Percentiles rank a stretch among this genome's conserved stretches.
Conservation (phyloP, 2,113 vertebrate species). For the Typhlomys cinereus region DNA sequence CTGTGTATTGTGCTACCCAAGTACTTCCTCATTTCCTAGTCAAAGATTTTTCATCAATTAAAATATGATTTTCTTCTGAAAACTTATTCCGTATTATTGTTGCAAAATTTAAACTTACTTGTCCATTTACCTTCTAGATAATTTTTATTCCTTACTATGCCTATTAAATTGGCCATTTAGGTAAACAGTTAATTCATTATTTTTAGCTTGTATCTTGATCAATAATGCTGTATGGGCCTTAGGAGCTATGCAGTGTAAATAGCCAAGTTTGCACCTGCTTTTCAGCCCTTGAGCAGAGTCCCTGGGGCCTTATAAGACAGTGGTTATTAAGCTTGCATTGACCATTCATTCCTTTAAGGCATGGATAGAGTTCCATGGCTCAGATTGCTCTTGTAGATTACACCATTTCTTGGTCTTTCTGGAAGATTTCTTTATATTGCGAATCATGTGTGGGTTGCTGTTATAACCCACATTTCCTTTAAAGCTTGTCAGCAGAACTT, state of each 20-base stretch:
- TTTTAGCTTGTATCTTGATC: background rate
- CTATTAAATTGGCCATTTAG: background rate
- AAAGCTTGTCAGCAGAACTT: background rate
- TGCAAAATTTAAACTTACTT: conserved; percentile 1
- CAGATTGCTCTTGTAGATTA: background rate
- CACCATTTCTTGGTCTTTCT: background rate
- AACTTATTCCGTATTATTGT: background rate
- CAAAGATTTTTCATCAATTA: background rate
- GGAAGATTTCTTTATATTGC: conserved; percentile 7
- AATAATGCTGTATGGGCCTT: background rate
- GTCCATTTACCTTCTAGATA: background rate
- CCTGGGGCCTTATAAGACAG: background rate
- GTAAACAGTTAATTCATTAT: background rate
- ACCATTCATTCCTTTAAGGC: background rate
- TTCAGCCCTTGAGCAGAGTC: background rate
- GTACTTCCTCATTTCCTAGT: background rate
- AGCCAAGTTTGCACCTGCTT: background rate
- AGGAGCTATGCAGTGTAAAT: background rate
- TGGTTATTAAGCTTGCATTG: background rate
- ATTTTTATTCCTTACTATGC: background rate
- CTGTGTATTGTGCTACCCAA: background rate
- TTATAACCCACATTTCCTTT: background rate
- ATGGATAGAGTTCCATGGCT: background rate
- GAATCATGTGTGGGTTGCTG: background rate
- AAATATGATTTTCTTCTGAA: background rate